Conservation (phyloP, 2,888 invertebrate genomes). For the Cosmopolites sordidus region DNA sequence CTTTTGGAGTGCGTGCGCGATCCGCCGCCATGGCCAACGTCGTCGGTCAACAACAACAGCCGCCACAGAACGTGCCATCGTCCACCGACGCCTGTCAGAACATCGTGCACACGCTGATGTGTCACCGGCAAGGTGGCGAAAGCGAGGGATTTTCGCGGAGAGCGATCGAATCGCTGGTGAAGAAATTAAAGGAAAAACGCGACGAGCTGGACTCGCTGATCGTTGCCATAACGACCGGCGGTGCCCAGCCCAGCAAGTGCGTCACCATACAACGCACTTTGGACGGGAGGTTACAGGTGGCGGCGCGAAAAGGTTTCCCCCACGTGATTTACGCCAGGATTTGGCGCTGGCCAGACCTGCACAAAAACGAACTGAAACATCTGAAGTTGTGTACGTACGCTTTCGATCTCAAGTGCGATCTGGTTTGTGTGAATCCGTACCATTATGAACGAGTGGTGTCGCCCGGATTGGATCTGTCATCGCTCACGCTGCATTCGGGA, state of each 20-base stretch:
- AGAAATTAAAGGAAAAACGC: conserved; percentile 96
- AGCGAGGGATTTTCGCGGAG: conserved; percentile 96
- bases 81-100: conserved; percentile 97
- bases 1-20: neutral
- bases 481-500: conserved; percentile 77
- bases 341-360: conserved; percentile 98
- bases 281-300: conserved; percentile 96
- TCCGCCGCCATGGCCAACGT: neutral
- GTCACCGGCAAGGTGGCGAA: conserved; percentile 97
- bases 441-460: conserved; percentile 98
- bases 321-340: conserved; percentile 98
- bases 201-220: conserved; percentile 97
- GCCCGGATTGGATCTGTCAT: conserved; percentile 92
- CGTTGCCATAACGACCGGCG: conserved; percentile 95
- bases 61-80: conserved; percentile 73
- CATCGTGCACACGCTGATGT: conserved; percentile 98
- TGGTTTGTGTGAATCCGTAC: conserved; percentile 98
- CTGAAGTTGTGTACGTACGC: conserved; percentile 96
- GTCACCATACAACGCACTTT: conserved; percentile 97
- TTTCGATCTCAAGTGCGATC: conserved; percentile 98
- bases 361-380: conserved; percentile 98
- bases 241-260: conserved; percentile 95
- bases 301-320: conserved; percentile 97
- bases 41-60: conserved; percentile 29
- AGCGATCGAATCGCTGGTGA: conserved; percentile 97